A percentile compares a stretch with the other conserved stretches of the same genome.
Conservation (phyloP, 2,888 invertebrate species). For the Mechanitis messenoides region DNA sequence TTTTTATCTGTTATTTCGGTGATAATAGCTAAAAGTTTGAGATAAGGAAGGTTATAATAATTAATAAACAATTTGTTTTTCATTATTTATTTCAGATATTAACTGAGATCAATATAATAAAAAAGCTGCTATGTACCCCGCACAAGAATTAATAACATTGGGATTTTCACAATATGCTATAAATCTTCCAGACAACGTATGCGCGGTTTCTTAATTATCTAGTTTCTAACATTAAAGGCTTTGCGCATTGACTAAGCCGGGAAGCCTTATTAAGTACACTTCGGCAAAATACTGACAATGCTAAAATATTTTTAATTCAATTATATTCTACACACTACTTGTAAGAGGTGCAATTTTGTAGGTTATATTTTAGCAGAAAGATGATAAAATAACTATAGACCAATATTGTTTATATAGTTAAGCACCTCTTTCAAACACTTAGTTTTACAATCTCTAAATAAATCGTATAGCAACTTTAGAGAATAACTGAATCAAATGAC, state of each 20-base stretch:
- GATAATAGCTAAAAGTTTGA: too few species aligned
- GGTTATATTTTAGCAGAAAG: too few species aligned
- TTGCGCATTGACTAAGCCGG: slow-evolving; percentile 17
- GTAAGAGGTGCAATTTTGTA: too few species aligned
- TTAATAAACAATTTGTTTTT: not conserved
- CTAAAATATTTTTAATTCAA: slow-evolving; percentile 8
- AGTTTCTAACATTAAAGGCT: slow-evolving; percentile 16
- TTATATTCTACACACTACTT: slow-evolving; percentile 1
- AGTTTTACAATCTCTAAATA: too few species aligned
- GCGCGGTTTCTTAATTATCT: not conserved
- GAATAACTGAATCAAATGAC: too few species aligned
- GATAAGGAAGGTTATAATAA: too few species aligned
- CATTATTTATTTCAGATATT: slow-evolving; percentile 25
- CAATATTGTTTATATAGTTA: not conserved
- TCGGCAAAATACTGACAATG: slow-evolving; percentile 26
- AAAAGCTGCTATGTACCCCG: slow-evolving; percentile 19
- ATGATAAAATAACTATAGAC: too few species aligned
- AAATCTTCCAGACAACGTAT: not conserved
- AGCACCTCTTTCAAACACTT: slow-evolving; percentile 8
- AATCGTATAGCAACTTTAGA: too few species aligned
- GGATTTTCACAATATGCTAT: not conserved
- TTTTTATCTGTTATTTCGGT: too few species aligned
- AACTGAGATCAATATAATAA: slow-evolving; percentile 29
- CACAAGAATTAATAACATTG: slow-evolving; percentile 8
- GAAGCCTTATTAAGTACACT: slow-evolving; percentile 22